These are phyloP conservation scores for Psittacula derbiana DNA, from an alignment of 2,797 vertebrate species.

Conservation along the genomic window DNA sequence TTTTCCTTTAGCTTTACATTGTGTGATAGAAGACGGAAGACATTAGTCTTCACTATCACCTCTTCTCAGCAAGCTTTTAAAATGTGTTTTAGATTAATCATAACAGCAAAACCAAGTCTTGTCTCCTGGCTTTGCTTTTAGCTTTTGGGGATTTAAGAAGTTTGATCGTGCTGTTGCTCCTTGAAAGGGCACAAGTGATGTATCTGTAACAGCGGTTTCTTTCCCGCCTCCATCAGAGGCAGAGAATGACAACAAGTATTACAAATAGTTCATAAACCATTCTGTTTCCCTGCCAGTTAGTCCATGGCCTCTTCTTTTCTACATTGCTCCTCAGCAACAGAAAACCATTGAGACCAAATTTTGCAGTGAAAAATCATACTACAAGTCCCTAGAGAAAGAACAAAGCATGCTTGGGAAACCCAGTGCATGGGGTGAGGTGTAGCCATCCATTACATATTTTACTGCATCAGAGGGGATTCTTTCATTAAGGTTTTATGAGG, in stretches of 20 bases:
- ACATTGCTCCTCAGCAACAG: not conserved
- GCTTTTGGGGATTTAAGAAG: not conserved
- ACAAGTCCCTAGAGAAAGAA: not conserved
- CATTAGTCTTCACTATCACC: not conserved
- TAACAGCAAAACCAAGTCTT: not conserved
- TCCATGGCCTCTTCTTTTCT: not conserved
- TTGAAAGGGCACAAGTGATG: not conserved
- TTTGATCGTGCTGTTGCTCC: not conserved
- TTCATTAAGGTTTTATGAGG: not conserved
- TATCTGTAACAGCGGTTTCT: not conserved
- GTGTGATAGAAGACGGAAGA: not conserved
- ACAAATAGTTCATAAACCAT: accelerated
- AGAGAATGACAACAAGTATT: not conserved
- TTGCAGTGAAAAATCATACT: not conserved
- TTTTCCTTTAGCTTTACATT: not conserved
- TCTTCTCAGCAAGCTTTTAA: not conserved
- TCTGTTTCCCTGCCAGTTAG: not conserved
- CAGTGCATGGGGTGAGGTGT: not conserved
- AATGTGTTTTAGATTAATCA: not conserved
- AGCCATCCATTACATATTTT: not conserved
- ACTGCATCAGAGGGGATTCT: not conserved
- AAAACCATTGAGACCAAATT: not conserved
- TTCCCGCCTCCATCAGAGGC: not conserved
- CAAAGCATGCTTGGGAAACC: not conserved
- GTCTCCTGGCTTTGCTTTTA: not conserved